Base-by-base conservation (phyloP, 2,888 invertebrate genomes). In the Troides aeacus region DNA sequence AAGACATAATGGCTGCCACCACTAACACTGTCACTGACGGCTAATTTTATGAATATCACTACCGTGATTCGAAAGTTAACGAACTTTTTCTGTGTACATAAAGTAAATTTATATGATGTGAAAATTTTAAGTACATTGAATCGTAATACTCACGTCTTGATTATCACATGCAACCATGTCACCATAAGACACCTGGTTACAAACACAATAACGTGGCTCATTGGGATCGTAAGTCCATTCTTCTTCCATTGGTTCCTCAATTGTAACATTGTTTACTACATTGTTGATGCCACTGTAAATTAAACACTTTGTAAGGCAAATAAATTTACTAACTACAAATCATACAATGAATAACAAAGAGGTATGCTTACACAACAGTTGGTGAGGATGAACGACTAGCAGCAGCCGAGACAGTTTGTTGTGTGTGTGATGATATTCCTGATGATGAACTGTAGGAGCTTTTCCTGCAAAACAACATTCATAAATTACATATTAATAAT, bases 141-240 rank as follows among this genome's bases (percentile, higher is more conserved):
- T 4, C 8, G 6, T 12, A 7, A 53, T 66, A 94, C 96, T 95
- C 87, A 98, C 98, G 83, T 98, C 97, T 86, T 97, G 97, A 88
- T 99, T 99, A 92, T 99, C 99, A 92, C 99, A 99, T 72, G 99
- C 99, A 60, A 99, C 99, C 99, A 99, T 99, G 85, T 98, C 98
- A 0, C 99, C 99, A 82, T 99, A 99, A 0, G 98, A 98, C 24
- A 99, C 98, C 89, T 99, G 98, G 90, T 99, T 98, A 89, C 99
- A 99, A 78, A 98, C 95, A 87, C 99, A 99, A 89, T 99, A 99
- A 64, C 93, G 88, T 0, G 98, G 99, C 87, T 99, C 99, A 88
- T 99, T 98, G 2, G 99, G 98, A 91, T 99, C 99, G 79, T 97
- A 97, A 0, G 96, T 95, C 97, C 98, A 98, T 84, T 98, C 97